Base-by-base conservation (phyloP, 2,797 vertebrate species). In the Hafferia zeledoni region DNA sequence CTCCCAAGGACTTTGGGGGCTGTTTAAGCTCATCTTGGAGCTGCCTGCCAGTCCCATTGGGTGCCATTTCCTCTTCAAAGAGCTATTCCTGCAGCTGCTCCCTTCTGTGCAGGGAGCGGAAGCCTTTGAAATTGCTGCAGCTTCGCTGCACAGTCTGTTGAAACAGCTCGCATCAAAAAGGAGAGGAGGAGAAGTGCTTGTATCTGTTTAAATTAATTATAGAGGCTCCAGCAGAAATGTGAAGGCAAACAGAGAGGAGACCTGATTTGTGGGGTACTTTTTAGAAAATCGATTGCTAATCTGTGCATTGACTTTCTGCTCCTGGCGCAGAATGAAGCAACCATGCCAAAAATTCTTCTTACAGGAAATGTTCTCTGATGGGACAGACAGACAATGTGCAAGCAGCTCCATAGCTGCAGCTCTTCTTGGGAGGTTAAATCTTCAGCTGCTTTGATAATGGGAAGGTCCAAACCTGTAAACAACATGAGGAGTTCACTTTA, bases 41-140 rank as follows among this genome's bases (percentile, higher is more conserved):
- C 93, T 0, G 70, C 89, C 89, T 95, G 94, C 87, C 92, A 94
- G 93, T 94, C 94, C 95, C 93, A 88, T 94, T 96, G 97, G 95
- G 92, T 93, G 87, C 94, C 93, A 93, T 93, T 95, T 97, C 91
- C 89, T 97, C 95, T 97, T 97, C 97, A 98, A 97, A 98, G 96
- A 83, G 88, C 90, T 92, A 67, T 89, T 97, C 60, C 93, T 97
- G 96, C 96, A 80, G 94, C 93, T 95, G 91, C 90, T 97, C 56
- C 83, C 91, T 96, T 95, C 96, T 89, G 39, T 31, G 4, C 70
- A 47, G 80, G 74, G 95, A 97, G 89, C 80, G 92, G 97, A 96
- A 96, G 71, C 83, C 92, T 97, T 97, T 96, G 91, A 97, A 97
- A 96, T 93, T 80, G 60, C 81, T 93, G 83, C 90, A 94, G 87